These are phyloP conservation scores for Tragelaphus scriptus DNA, from an alignment of 2,113 vertebrate genomes.

Conservation along the genomic window DNA sequence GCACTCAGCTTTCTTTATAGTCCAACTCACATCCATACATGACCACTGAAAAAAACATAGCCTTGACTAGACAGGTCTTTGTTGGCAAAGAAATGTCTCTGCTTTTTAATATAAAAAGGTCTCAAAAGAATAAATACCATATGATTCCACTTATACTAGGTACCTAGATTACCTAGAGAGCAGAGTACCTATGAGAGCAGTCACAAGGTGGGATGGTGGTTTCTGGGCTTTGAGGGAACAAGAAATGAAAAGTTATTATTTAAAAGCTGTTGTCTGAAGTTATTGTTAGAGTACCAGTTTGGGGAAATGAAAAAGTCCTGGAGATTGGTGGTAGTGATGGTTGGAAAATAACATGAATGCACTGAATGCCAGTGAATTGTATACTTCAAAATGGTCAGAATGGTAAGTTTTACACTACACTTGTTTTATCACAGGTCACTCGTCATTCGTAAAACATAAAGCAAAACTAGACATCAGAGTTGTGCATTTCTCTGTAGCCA, in stretches of 20 bases:
- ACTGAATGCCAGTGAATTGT: background rate
- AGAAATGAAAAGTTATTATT: background rate
- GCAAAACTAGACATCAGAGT: background rate
- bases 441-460: background rate
- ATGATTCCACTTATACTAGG: background rate
- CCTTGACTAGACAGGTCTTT: background rate
- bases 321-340: background rate
- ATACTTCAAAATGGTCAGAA: background rate
- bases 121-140: background rate
- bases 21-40: background rate
- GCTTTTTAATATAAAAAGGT: background rate
- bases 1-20: background rate
- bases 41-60: background rate
- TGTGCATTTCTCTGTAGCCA: background rate
- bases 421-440: background rate
- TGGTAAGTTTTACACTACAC: background rate
- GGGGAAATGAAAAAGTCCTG: background rate
- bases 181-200: background rate
- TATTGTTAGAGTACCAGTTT: background rate
- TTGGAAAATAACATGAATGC: background rate
- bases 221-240: background rate
- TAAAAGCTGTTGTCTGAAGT: background rate
- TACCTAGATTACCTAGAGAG: background rate
- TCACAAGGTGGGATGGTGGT: background rate
- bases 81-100: background rate